Percentiles rank a stretch among this genome's conserved stretches.
phyloP scores from a whole-genome alignment of 2,888 invertebrate species.

The Drosophila emarginata region DNA sequence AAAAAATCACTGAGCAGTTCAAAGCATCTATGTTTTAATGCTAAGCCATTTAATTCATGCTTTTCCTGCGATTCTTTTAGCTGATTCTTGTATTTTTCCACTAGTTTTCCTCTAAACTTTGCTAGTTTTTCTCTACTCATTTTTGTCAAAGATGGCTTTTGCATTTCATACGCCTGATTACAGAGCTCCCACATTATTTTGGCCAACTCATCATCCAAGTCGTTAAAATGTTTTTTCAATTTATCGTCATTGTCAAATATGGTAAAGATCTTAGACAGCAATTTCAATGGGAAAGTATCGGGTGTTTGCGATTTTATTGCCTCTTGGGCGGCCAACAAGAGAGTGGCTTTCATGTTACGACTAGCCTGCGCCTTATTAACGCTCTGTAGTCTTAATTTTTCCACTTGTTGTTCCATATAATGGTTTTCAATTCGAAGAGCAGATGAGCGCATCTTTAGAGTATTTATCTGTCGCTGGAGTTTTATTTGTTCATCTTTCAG shows the following conservation, averaged over 20 bases:
- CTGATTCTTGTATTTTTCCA: slow-evolving; percentile 37
- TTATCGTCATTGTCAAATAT: slow-evolving; percentile 36
- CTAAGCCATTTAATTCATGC: background rate
- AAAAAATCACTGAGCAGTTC: slow-evolving; percentile 33
- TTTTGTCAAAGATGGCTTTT: background rate
- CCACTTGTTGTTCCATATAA: slow-evolving; percentile 11
- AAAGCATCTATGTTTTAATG: slow-evolving; percentile 49
- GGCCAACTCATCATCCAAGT: slow-evolving; percentile 36
- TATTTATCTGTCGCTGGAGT: slow-evolving; percentile 31
- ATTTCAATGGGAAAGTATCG: slow-evolving; percentile 42
- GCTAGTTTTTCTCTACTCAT: slow-evolving; percentile 33
- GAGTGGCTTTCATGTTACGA: slow-evolving; percentile 27
- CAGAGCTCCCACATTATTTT: slow-evolving; percentile 28
- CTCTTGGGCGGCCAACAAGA: slow-evolving; percentile 27
- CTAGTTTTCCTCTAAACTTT: slow-evolving; percentile 17
- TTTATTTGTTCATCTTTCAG: slow-evolving; percentile 17
- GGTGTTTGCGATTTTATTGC: slow-evolving; percentile 28
- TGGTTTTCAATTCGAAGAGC: slow-evolving; percentile 41
- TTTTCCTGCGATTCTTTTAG: slow-evolving; percentile 17
- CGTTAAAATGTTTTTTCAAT: slow-evolving; percentile 32
- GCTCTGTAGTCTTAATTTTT: slow-evolving; percentile 3
- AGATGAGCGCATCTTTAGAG: slow-evolving; percentile 34
- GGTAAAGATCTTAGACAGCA: slow-evolving; percentile 42
- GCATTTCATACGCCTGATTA: background rate
- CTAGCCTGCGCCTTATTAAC: slow-evolving; percentile 6